A percentile compares a stretch with the other conserved stretches of the same genome.
Conservation (phyloP, 2,888 invertebrate genomes). For the Protophormia terraenovae region DNA sequence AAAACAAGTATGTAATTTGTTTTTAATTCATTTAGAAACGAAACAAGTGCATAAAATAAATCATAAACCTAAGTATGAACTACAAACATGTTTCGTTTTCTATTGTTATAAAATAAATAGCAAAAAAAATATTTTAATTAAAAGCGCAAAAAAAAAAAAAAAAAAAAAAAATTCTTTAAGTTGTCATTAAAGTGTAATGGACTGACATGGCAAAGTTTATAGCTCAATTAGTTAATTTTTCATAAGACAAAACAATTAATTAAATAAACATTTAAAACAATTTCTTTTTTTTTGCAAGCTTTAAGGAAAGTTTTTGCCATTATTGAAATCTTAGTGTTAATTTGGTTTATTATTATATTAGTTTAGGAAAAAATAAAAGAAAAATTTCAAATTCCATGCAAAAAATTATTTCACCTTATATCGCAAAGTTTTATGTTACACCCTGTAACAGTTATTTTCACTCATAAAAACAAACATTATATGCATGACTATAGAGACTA, state of each 20-base stretch:
- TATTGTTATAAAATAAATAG: neutral
- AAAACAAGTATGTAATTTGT: neutral
- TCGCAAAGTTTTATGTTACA: too few species aligned
- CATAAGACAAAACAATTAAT: neutral
- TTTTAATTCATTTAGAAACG: neutral
- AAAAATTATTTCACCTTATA: too few species aligned
- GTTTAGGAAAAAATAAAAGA: too few species aligned
- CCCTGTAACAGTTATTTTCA: too few species aligned
- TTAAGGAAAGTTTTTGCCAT: neutral
- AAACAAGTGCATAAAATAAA: neutral
- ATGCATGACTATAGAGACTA: too few species aligned
- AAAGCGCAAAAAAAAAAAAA: neutral
- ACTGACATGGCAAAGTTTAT: neutral
- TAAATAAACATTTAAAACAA: neutral
- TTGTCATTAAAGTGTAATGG: neutral
- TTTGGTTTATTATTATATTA: too few species aligned
- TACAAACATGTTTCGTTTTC: neutral
- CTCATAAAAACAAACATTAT: too few species aligned
- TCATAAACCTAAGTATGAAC: neutral
- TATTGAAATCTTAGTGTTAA: too few species aligned
- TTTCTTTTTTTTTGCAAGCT: neutral
- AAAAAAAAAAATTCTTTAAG: slow-evolving; percentile 2
- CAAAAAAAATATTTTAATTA: too few species aligned
- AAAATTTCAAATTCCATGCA: too few species aligned
- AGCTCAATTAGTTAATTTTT: neutral